Conservation (phyloP, 2,113 vertebrate genomes). For the Ariopsis seemanni region DNA sequence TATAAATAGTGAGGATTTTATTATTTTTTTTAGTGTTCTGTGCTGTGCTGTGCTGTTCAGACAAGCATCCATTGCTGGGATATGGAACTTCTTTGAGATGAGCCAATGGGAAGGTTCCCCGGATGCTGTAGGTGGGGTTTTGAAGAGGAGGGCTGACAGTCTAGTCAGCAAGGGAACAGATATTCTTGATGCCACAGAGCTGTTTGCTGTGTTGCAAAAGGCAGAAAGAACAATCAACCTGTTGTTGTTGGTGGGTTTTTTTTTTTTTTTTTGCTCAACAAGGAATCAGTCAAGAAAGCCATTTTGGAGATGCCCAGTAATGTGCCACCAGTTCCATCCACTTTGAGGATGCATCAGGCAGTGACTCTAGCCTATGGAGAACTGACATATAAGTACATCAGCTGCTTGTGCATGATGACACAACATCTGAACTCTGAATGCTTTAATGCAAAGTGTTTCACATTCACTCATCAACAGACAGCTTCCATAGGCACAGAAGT, state of each 20-base stretch:
- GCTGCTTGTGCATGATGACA: too few relatives aligned
- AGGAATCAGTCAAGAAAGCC: conserved; percentile 12
- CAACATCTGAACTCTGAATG: too few relatives aligned
- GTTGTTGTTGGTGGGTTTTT: neutral
- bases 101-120: conserved; percentile 1
- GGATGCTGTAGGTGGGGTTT: neutral
- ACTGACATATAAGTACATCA: too few relatives aligned
- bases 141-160: conserved; percentile 19
- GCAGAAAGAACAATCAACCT: neutral
- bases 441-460: too few relatives aligned
- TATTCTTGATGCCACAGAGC: conserved; percentile 19
- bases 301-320: conserved; percentile 5
- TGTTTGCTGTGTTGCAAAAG: conserved; percentile 6
- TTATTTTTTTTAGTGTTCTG: conserved; percentile 4
- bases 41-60: neutral
- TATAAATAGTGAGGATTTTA: neutral
- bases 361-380: too few relatives aligned
- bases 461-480: too few relatives aligned
- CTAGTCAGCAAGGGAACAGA: conserved; percentile 4
- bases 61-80: neutral
- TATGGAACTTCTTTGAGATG: conserved; percentile 22
- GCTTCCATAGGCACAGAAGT: too few relatives aligned
- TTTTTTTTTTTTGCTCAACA: conserved; percentile 12
- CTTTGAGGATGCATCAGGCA: too few relatives aligned
- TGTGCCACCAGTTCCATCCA: too few relatives aligned